Base-by-base conservation (phyloP, 2,113 vertebrate genomes). In the Lepisosteus oculatus region DNA sequence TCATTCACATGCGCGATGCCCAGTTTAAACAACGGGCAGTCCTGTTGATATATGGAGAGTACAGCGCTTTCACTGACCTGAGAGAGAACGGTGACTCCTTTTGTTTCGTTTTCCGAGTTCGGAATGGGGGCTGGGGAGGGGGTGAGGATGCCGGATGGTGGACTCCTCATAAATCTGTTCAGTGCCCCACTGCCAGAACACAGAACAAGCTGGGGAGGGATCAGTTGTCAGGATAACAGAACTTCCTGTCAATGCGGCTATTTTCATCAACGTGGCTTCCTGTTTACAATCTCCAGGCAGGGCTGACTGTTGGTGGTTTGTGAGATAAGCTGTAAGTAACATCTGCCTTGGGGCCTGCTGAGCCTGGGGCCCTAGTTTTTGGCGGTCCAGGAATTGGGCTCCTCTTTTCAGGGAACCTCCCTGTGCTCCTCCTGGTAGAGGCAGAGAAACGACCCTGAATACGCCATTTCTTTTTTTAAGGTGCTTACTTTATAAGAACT, bases 241-340 rank as follows among this genome's bases (percentile, higher is more conserved):
- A 57, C 68, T 74, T 71, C 68, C 72, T 71, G 73, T 74, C 68
- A 65, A 43, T 57, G 45, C 17, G 45, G 44, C 68, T 71, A 65
- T 71, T 72, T 72, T 70, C 64, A 56, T 17, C 45, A 51, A 43
- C 11, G 57, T 63, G 8, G 17, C 72, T 74, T 74, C 76, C 72
- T 74, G 76, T 77, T 77, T 77, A 70, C 62, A 13, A 41, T 69
- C 70, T n/a, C 13, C 51, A 56, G 3, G 43, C 54, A 44, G 3
- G 8, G 17, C 65, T 43, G 67, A 61, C 70, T 55, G 65, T 55
- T 68, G 70, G 41, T 55, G 62, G 68, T 17, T 44, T 15, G 47
- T 7, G 4, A 72, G 65, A 76, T 76, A 72, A 64, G 65, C 43
- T 13, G 41, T 70, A n/a, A 59, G 11, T 8, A 29, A 13, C 15